phyloP scores from a whole-genome alignment of 1,140 invertebrate species.

The Caenorhabditis remanei region DNA sequence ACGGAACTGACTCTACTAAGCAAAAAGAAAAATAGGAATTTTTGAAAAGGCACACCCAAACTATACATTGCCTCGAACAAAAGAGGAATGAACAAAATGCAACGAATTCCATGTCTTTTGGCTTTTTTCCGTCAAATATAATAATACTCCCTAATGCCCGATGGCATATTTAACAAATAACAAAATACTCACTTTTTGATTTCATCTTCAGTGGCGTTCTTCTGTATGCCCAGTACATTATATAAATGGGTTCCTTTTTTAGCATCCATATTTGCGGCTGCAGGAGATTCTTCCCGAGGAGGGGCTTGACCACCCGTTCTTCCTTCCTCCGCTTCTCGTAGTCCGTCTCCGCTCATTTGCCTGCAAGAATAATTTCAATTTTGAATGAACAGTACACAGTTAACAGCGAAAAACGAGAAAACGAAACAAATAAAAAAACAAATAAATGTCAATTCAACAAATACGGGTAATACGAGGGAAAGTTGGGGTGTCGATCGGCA shows the following conservation, averaged over 20 bases:
- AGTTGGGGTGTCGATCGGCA: neutral
- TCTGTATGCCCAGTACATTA: constrained; percentile 87
- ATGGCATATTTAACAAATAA: neutral
- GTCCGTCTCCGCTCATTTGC: constrained; percentile 10
- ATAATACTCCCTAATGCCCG: too few relatives aligned
- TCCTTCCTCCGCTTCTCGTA: constrained; percentile 37
- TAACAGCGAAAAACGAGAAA: neutral
- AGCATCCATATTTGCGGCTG: too few relatives aligned
- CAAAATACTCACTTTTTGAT: constrained; percentile 85
- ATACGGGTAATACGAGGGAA: neutral
- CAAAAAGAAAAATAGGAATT: too few relatives aligned
- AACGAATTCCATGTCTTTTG: too few relatives aligned
- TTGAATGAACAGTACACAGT: neutral
- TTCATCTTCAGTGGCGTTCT: constrained; percentile 90
- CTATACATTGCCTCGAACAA: too few relatives aligned
- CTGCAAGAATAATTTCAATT: neutral
- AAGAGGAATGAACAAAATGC: too few relatives aligned
- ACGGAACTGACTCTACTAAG: too few relatives aligned
- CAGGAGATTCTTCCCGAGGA: neutral
- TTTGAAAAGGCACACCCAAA: too few relatives aligned
- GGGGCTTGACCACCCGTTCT: neutral
- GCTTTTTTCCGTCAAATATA: too few relatives aligned
- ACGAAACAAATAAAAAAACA: neutral
- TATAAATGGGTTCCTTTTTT: constrained; percentile 80
- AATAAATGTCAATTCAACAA: neutral